Percentiles rank a stretch among this genome's conserved stretches.
These are phyloP conservation scores for Drosophila mojavensis DNA, from an alignment of 1,140 invertebrate genomes.

Conservation along the genomic window DNA sequence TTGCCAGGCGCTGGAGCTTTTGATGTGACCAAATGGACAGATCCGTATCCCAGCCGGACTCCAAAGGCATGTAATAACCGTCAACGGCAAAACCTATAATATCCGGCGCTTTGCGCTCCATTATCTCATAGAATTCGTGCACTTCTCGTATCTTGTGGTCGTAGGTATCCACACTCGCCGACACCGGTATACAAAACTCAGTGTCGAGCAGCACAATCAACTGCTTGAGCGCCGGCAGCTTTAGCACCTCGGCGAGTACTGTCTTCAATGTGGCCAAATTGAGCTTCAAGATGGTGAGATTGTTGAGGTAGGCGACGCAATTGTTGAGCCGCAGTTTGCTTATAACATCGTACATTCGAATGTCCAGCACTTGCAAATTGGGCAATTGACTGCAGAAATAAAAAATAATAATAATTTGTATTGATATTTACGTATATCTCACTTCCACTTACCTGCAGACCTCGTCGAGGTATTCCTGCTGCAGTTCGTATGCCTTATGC, in stretches of 20 bases:
- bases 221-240: conserved; percentile 60
- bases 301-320: conserved; percentile 54
- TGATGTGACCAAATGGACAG: conserved; percentile 55
- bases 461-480: conserved; percentile 69
- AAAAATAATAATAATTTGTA: neutral
- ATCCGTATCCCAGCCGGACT: conserved; percentile 58
- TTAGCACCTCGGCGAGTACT: conserved; percentile 50
- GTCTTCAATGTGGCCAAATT: conserved; percentile 71
- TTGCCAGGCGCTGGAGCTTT: conserved; percentile 55
- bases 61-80: conserved; percentile 72
- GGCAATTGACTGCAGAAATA: conserved; percentile 38
- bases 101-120: conserved; percentile 53
- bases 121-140: conserved; percentile 71
- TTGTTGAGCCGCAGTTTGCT: conserved; percentile 61
- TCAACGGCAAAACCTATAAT: conserved; percentile 71
- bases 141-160: conserved; percentile 74
- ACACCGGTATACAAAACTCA: conserved; percentile 57
- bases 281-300: conserved; percentile 62
- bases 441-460: conserved; percentile 50
- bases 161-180: conserved; percentile 58
- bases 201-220: conserved; percentile 67
- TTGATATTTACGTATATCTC: neutral
- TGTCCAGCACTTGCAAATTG: conserved; percentile 64
- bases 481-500: conserved; percentile 68
- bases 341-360: conserved; percentile 64